Conservation (phyloP, 2,888 invertebrate genomes). For the Synergus gifuensis region DNA sequence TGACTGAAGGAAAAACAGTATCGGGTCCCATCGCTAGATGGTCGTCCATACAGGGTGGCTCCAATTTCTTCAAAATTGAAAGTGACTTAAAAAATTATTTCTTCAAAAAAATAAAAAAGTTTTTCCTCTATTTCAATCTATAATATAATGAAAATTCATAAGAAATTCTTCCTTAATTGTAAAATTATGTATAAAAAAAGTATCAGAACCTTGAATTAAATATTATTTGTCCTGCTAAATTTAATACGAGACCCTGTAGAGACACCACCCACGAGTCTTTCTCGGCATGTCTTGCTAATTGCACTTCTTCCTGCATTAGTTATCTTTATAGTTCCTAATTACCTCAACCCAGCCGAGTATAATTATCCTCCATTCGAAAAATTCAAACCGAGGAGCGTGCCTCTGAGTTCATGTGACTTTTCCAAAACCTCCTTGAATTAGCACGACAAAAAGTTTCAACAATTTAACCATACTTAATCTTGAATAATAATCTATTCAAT, state of each 20-base stretch:
- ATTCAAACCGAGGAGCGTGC: slow-evolving; percentile 38
- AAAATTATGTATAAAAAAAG: not conserved
- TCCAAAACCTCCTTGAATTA: not conserved
- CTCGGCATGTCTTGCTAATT: slow-evolving; percentile 35
- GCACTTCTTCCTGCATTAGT: slow-evolving; percentile 48
- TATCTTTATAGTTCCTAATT: slow-evolving; percentile 60
- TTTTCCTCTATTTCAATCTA: not conserved
- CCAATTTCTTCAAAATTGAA: not conserved
- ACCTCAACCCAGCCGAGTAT: slow-evolving; percentile 45
- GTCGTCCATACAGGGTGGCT: slow-evolving; percentile 29
- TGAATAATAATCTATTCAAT: not conserved
- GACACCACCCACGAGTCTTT: not conserved
- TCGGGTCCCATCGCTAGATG: slow-evolving; percentile 48
- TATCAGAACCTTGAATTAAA: not conserved
- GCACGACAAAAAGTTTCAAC: not conserved
- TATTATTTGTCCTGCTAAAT: not conserved
- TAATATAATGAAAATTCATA: no score
- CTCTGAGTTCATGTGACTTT: not conserved
- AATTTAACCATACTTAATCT: not conserved
- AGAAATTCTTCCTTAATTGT: no score
- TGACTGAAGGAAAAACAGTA: slow-evolving; percentile 55
- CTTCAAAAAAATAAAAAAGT: not conserved
- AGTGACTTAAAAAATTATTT: not conserved
- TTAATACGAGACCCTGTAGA: not conserved
- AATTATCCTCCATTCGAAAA: slow-evolving; percentile 56